These are phyloP conservation scores for Theretra japonica DNA, from an alignment of 2,888 invertebrate genomes.

Conservation along the genomic window DNA sequence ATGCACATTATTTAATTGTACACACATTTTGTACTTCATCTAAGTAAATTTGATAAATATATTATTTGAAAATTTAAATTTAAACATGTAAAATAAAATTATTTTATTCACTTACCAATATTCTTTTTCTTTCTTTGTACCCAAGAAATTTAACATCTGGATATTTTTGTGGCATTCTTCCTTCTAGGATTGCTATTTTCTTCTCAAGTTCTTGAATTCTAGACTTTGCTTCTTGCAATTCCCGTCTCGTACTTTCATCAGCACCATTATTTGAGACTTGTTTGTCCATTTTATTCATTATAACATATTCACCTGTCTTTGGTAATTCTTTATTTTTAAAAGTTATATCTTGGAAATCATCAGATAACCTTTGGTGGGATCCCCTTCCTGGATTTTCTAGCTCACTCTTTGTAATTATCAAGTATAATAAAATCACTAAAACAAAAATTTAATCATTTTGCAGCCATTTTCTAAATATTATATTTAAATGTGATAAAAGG, in stretches of 20 bases:
- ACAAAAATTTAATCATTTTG: slow-evolving; percentile 37
- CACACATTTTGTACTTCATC: neutral
- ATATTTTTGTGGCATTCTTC: slow-evolving; percentile 91
- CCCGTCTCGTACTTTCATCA: slow-evolving; percentile 67
- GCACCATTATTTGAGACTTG: slow-evolving; percentile 50
- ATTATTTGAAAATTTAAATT: neutral
- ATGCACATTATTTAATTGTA: neutral
- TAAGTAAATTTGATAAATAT: slow-evolving; percentile 10
- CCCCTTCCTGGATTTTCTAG: slow-evolving; percentile 48
- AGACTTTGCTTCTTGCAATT: slow-evolving; percentile 86
- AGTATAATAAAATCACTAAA: slow-evolving; percentile 69
- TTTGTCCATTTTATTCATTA: slow-evolving; percentile 51
- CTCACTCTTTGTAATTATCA: slow-evolving; percentile 62
- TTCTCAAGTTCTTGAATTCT: slow-evolving; percentile 88
- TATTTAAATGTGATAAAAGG: neutral
- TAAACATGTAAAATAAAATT: too few species aligned
- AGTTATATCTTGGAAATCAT: slow-evolving; percentile 56
- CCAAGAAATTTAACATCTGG: slow-evolving; percentile 96
- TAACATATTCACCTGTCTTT: slow-evolving; percentile 54
- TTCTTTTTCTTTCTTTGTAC: slow-evolving; percentile 95
- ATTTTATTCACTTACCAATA: slow-evolving; percentile 87
- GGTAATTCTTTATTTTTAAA: slow-evolving; percentile 60
- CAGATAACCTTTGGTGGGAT: slow-evolving; percentile 55
- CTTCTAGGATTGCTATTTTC: slow-evolving; percentile 89
- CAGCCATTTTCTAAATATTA: neutral